Conservation (phyloP, 2,797 vertebrate genomes). For the Leptoclinus maculatus region DNA sequence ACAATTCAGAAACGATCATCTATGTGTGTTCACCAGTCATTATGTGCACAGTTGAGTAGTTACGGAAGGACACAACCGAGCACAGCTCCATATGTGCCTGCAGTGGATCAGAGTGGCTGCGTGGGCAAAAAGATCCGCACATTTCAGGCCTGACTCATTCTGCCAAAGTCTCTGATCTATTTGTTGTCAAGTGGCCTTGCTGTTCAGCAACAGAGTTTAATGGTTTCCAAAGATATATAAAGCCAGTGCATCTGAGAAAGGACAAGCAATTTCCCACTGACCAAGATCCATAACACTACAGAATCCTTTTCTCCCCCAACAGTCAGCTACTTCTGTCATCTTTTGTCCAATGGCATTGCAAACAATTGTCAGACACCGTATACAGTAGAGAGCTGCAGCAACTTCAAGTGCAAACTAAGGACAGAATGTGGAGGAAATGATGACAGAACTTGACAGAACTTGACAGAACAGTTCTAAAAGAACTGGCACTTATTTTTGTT, state of each 20-base stretch:
- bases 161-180: constrained; percentile 49
- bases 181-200: constrained; percentile 46
- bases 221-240: constrained; percentile 40
- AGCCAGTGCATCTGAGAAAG: constrained; percentile 10
- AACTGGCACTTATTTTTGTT: not conserved
- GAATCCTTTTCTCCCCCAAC: not conserved
- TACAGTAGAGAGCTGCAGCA: constrained; percentile 17
- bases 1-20: not conserved
- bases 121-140: constrained; percentile 62
- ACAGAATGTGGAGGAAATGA: constrained; percentile 22
- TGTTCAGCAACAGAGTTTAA: constrained; percentile 27
- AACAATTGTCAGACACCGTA: constrained; percentile 13
- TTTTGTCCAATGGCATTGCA: constrained; percentile 16
- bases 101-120: constrained; percentile 51
- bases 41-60: constrained; percentile 1
- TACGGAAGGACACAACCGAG: constrained; percentile 29
- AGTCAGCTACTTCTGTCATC: constrained; percentile 13
- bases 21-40: not conserved
- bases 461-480: no score
- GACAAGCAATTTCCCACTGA: constrained; percentile 41
- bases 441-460: no score
- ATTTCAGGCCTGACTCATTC: constrained; percentile 61
- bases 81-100: constrained; percentile 22
- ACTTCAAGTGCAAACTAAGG: constrained; percentile 28
- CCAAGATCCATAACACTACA: constrained; percentile 13